A percentile compares a stretch with the other conserved stretches of the same genome.
Evolutionary conservation across 2,113 vertebrate species (phyloP).

Genomic region (Hirundichthys speculiger): DNA sequence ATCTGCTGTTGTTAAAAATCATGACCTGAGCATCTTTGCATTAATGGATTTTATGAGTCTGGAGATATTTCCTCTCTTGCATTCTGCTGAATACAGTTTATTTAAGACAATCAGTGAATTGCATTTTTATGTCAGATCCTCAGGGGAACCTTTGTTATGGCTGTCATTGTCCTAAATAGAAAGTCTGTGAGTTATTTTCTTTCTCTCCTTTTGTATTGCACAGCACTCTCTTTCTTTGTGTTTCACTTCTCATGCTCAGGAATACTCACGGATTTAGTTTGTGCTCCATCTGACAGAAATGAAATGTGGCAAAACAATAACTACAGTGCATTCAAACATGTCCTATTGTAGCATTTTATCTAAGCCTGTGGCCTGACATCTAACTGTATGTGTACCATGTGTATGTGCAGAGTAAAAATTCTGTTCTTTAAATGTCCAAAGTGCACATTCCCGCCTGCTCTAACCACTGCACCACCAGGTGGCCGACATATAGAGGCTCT

Average conservation of each 20-base stretch:
- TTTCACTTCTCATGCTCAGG: background rate
- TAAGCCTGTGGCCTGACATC: no score
- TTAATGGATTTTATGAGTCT: conserved; percentile 31
- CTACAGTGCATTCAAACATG: background rate
- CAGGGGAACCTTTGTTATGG: conserved; percentile 26
- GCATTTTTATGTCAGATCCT: conserved; percentile 52
- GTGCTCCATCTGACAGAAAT: conserved; percentile 1
- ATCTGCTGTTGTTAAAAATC: conserved; percentile 11
- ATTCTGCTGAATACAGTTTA: conserved; percentile 37
- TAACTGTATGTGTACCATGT: no score
- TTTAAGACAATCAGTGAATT: conserved; percentile 52
- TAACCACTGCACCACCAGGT: no score
- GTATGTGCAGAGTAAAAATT: no score
- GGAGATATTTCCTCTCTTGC: conserved; percentile 19
- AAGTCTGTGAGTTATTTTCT: conserved; percentile 33
- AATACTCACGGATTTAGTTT: conserved; percentile 3
- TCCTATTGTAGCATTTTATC: background rate
- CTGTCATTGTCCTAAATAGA: conserved; percentile 53
- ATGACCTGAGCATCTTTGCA: conserved; percentile 12
- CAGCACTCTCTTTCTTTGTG: background rate
- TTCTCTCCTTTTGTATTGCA: conserved; percentile 21
- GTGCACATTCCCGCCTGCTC: no score
- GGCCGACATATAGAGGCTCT: no score
- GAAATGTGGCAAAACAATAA: conserved; percentile 5
- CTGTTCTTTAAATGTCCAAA: no score